Evolutionary conservation across 2,113 vertebrate genomes (phyloP).

Genomic region (Silurus meridionalis): DNA sequence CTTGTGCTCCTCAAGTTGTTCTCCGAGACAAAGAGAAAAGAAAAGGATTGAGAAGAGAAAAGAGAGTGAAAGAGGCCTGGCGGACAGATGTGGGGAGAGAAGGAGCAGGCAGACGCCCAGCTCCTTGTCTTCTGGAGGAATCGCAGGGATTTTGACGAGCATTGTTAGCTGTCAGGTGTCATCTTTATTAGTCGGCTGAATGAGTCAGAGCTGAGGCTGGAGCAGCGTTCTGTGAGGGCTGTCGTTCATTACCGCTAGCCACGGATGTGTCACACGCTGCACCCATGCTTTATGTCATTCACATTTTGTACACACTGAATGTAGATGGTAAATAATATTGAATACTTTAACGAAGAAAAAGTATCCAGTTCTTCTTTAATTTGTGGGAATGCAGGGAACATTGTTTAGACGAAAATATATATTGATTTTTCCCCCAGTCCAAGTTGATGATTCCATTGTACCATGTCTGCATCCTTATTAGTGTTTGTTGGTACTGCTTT

Average conservation of each 20-base stretch:
- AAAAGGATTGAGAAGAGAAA: slow-evolving; percentile 6
- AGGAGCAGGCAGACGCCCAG: slow-evolving; percentile 31
- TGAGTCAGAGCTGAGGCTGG: slow-evolving; percentile 73
- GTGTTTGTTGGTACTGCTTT: neutral
- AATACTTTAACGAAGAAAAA: slow-evolving; percentile 15
- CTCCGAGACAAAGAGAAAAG: slow-evolving; percentile 12
- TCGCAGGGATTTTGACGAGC: slow-evolving; percentile 53
- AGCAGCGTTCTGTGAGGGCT: slow-evolving; percentile 67
- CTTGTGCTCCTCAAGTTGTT: slow-evolving; percentile 20
- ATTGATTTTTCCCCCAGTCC: neutral
- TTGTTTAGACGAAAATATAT: neutral
- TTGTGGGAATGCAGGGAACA: neutral
- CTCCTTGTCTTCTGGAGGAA: slow-evolving; percentile 46
- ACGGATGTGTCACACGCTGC: slow-evolving; percentile 72
- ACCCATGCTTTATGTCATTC: slow-evolving; percentile 76
- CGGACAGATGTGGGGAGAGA: slow-evolving; percentile 35
- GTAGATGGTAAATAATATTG: slow-evolving; percentile 21
- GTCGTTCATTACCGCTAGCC: slow-evolving; percentile 73
- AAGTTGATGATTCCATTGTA: slow-evolving; percentile 15
- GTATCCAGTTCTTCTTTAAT: too few relatives aligned
- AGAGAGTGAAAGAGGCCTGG: slow-evolving; percentile 20
- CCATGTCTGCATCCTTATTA: slow-evolving; percentile 11
- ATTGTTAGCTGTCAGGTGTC: slow-evolving; percentile 79
- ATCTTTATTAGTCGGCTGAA: slow-evolving; percentile 75
- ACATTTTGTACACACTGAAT: slow-evolving; percentile 61